Evolutionary conservation across 2,888 invertebrate species (phyloP).

Genomic region (Cataglyphis livida): DNA sequence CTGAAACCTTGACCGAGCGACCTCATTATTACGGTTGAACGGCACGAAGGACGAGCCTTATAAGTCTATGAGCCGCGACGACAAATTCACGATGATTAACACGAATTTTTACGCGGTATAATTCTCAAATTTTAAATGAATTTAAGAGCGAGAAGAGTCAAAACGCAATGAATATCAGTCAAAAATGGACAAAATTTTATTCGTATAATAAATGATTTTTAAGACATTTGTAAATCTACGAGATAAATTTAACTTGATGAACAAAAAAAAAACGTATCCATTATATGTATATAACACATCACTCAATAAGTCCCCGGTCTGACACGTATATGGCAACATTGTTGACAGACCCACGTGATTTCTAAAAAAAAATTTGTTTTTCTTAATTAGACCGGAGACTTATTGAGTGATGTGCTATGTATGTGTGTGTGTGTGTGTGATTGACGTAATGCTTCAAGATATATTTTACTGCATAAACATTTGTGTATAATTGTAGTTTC

Average conservation of each 20-base stretch:
- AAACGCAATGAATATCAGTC: background rate
- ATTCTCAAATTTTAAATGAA: background rate
- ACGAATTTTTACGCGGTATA: slow-evolving; percentile 46
- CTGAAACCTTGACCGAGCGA: slow-evolving; percentile 80
- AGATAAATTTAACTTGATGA: slow-evolving; percentile 9
- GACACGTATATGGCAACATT: too few relatives aligned
- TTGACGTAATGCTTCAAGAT: background rate
- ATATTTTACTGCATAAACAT: too few relatives aligned
- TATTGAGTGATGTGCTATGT: too few relatives aligned
- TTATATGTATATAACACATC: background rate
- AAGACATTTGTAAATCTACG: background rate
- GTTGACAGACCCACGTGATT: too few relatives aligned
- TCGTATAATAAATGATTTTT: background rate
- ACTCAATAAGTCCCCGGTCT: too few relatives aligned
- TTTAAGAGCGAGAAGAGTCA: background rate
- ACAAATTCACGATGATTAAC: slow-evolving; percentile 62
- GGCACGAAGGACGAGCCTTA: slow-evolving; percentile 76
- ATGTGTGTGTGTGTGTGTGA: background rate
- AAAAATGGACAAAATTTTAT: background rate
- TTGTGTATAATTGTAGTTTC: too few relatives aligned
- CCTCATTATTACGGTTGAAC: slow-evolving; percentile 78
- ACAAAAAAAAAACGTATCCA: background rate
- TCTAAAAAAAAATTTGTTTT: too few relatives aligned
- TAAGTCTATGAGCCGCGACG: slow-evolving; percentile 69
- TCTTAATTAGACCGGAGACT: too few relatives aligned